Conservation (phyloP, 2,113 vertebrate genomes). For the Thymallus thymallus region DNA sequence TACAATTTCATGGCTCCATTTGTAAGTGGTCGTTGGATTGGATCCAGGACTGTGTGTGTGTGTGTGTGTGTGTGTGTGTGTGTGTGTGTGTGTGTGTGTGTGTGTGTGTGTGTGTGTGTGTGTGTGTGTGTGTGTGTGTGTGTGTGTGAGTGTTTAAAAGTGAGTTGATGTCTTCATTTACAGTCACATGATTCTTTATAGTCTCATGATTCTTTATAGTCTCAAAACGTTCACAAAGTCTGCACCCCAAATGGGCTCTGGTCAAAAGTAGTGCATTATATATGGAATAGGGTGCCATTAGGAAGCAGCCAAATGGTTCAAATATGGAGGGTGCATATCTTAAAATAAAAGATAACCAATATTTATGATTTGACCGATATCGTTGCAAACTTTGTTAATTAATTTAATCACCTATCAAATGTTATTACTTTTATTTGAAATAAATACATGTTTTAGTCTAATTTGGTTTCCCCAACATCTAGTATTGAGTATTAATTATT, state of each 20-base stretch:
- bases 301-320: background rate
- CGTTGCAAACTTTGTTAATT: background rate
- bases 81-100: background rate
- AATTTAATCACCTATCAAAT: background rate
- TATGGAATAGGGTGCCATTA: too few relatives aligned
- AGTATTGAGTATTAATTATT: background rate
- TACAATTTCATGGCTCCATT: constrained; percentile 17
- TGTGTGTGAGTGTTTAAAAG: background rate
- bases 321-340: background rate
- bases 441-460: background rate
- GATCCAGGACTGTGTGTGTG: background rate
- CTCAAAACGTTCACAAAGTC: too few relatives aligned
- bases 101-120: background rate
- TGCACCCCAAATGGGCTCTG: too few relatives aligned
- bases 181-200: background rate
- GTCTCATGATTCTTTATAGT: background rate
- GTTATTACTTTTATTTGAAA: background rate
- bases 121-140: too few relatives aligned
- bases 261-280: too few relatives aligned
- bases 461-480: background rate
- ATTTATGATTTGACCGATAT: background rate
- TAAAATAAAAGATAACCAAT: too few relatives aligned
- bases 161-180: background rate
- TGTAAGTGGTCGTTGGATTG: constrained; percentile 23
- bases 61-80: background rate